Percentiles rank a stretch among this genome's conserved stretches.
Conservation (phyloP, 2,113 vertebrate species). For the Trogon melanurus region DNA sequence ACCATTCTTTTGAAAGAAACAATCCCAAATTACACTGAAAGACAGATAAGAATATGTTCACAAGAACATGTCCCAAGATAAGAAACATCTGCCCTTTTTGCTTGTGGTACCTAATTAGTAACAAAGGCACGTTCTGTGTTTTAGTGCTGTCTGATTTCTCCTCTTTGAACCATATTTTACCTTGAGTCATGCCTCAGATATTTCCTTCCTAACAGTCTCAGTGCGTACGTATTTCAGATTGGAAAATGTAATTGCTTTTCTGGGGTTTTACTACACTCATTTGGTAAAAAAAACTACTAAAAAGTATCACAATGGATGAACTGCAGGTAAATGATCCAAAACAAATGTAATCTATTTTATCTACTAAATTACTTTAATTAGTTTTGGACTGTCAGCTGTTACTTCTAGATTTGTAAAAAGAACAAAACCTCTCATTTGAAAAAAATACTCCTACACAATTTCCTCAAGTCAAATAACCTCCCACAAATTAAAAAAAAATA, state of each 20-base stretch:
- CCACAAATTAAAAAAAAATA: background rate
- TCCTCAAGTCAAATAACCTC: background rate
- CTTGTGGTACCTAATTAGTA: slow-evolving; percentile 3
- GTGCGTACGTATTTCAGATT: background rate
- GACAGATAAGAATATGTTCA: background rate
- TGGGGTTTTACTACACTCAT: slow-evolving; percentile 7
- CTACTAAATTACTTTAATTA: slow-evolving; percentile 29
- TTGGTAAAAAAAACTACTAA: slow-evolving; percentile 25
- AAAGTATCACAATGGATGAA: slow-evolving; percentile 11
- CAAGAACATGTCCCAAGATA: background rate
- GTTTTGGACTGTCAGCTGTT: background rate
- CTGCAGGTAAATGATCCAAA: slow-evolving; percentile 27
- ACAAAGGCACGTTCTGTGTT: background rate
- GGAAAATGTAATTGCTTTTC: slow-evolving; percentile 42
- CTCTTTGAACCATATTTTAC: background rate
- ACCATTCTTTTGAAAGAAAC: slow-evolving; percentile 8
- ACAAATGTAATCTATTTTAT: slow-evolving; percentile 21
- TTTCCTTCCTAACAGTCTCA: background rate
- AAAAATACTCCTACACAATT: background rate
- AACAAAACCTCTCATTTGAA: background rate
- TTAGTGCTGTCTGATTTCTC: background rate
- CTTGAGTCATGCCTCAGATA: background rate
- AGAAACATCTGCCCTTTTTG: background rate
- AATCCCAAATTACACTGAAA: background rate
- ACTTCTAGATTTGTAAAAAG: background rate